phyloP scores from a whole-genome alignment of 1,140 invertebrate species.

The Holotrichia oblita region DNA sequence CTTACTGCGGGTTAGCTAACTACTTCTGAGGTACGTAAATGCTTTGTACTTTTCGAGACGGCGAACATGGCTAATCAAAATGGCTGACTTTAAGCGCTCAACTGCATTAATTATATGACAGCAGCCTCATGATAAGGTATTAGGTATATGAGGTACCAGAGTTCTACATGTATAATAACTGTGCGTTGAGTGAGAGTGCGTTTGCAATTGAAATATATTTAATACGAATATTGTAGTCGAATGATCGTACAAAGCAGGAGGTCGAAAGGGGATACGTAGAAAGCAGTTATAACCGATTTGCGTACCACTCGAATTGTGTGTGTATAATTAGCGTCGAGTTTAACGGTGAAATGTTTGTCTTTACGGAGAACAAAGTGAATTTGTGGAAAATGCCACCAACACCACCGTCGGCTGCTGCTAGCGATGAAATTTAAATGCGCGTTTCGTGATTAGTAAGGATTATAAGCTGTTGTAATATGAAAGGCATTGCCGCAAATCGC shows the following conservation, averaged over 20 bases:
- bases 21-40: slow-evolving; percentile 25
- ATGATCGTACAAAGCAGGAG: not conserved
- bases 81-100: slow-evolving; percentile 32
- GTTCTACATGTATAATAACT: not conserved
- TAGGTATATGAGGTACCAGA: not conserved
- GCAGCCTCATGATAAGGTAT: not conserved
- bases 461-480: slow-evolving; percentile 14
- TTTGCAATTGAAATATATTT: not conserved
- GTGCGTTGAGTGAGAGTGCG: not conserved
- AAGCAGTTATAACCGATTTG: slow-evolving; percentile 31
- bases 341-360: slow-evolving; percentile 26
- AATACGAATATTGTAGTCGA: not conserved
- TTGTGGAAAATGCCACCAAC: slow-evolving; percentile 1
- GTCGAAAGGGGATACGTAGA: not conserved
- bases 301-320: not conserved
- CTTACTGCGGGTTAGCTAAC: slow-evolving; percentile 33
- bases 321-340: slow-evolving; percentile 18
- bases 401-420: not conserved
- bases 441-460: slow-evolving; percentile 8
- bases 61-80: slow-evolving; percentile 26
- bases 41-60: slow-evolving; percentile 36
- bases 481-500: not conserved
- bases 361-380: slow-evolving; percentile 21
- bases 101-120: slow-evolving; percentile 29
- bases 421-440: not conserved